Percentiles rank a stretch among this genome's conserved stretches.
Evolutionary conservation across 2,113 vertebrate genomes (phyloP).

Genomic region (Setophaga kirtlandii): DNA sequence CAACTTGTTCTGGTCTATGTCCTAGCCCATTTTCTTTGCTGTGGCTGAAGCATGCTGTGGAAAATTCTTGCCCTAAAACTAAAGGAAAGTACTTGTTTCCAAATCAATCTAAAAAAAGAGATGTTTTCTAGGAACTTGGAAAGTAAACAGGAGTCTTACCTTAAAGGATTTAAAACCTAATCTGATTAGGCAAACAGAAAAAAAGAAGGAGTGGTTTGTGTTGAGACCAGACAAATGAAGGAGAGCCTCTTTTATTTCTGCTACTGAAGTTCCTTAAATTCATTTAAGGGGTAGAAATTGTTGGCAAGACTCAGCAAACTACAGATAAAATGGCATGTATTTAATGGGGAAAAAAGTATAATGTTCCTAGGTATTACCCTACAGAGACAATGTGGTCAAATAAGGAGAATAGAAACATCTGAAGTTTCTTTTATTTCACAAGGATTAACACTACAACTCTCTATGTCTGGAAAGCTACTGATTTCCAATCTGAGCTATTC

Average conservation of each 20-base stretch:
- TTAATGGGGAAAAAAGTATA: background rate
- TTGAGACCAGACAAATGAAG: background rate
- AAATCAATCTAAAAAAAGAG: background rate
- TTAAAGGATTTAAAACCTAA: background rate
- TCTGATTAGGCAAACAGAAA: background rate
- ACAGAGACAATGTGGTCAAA: background rate
- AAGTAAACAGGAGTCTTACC: background rate
- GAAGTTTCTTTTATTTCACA: background rate
- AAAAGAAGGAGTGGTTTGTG: background rate
- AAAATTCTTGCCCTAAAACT: background rate
- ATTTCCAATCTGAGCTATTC: background rate
- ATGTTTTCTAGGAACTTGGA: background rate
- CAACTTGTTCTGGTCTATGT: background rate
- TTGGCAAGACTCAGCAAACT: background rate
- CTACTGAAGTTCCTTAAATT: constrained; percentile 1
- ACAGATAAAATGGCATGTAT: background rate
- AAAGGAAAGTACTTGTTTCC: background rate
- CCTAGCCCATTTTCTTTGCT: background rate
- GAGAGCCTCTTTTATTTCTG: background rate
- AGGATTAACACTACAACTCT: background rate
- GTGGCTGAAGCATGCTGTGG: background rate
- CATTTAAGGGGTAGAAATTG: background rate
- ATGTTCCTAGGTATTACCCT: background rate
- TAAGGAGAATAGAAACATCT: background rate
- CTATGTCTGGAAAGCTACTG: background rate